These are phyloP conservation scores for Venustoraphidia nigricollis DNA, from an alignment of 2,888 invertebrate species.

Conservation along the genomic window DNA sequence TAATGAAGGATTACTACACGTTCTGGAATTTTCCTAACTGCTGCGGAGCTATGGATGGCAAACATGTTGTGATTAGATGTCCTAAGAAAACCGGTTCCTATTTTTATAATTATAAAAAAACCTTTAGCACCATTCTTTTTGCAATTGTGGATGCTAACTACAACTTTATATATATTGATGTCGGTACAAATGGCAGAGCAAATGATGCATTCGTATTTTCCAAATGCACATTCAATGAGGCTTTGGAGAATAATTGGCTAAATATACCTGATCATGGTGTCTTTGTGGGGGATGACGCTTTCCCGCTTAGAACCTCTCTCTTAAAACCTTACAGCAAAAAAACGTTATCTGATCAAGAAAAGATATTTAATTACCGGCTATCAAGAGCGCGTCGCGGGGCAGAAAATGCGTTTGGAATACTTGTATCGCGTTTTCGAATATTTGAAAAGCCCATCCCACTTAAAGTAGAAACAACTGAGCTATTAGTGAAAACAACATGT, in stretches of 20 bases:
- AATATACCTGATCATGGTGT: slow-evolving; percentile 9
- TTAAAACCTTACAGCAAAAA: slow-evolving; percentile 10
- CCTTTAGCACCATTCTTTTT: slow-evolving; percentile 11
- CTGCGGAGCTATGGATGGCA: slow-evolving; percentile 12
- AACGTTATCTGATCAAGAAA: slow-evolving; percentile 8
- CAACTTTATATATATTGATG: slow-evolving; percentile 10
- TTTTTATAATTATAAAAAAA: slow-evolving; percentile 12
- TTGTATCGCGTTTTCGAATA: slow-evolving; percentile 11
- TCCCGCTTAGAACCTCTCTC: slow-evolving; percentile 11
- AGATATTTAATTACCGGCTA: slow-evolving; percentile 14
- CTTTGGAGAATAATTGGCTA: slow-evolving; percentile 9
- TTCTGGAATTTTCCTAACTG: slow-evolving; percentile 11
- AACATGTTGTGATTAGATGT: slow-evolving; percentile 11
- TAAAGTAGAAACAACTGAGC: slow-evolving; percentile 7
- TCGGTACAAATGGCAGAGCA: slow-evolving; percentile 10
- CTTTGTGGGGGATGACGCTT: slow-evolving; percentile 13
- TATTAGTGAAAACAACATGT: slow-evolving; percentile 13
- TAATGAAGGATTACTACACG: slow-evolving; percentile 10
- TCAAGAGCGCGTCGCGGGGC: slow-evolving; percentile 12
- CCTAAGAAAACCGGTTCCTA: slow-evolving; percentile 10
- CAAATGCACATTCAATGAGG: slow-evolving; percentile 10
- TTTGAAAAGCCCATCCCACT: slow-evolving; percentile 7
- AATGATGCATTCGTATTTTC: slow-evolving; percentile 12
- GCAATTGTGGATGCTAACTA: slow-evolving; percentile 11
- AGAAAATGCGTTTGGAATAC: slow-evolving; percentile 15